Evolutionary conservation across 2,888 invertebrate genomes (phyloP).

Genomic region (Petrolisthes cinctipes): DNA sequence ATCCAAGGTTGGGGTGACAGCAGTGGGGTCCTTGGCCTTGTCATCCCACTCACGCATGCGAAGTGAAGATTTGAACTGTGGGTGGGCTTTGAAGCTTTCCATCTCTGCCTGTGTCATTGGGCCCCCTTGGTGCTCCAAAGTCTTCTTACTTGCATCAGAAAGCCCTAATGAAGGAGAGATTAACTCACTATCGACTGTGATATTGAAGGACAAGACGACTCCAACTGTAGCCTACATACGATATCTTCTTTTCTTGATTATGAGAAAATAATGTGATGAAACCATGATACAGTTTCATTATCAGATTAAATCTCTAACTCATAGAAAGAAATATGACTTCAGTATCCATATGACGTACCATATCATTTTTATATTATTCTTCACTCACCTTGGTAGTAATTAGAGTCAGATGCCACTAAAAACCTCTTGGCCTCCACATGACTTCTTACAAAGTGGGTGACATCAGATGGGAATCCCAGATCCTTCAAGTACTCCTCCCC

Average conservation of each 20-base stretch:
- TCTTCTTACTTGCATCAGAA: constrained; percentile 37
- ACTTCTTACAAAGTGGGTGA: constrained; percentile 33
- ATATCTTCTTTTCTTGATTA: no score
- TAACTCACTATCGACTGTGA: background rate
- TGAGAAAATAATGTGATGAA: no score
- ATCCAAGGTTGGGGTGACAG: constrained; percentile 25
- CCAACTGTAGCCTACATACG: no score
- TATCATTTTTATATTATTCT: no score
- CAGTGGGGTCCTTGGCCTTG: constrained; percentile 48
- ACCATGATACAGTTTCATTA: background rate
- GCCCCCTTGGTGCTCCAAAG: constrained; percentile 48
- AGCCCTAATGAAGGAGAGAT: constrained; percentile 23
- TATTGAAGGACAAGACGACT: background rate
- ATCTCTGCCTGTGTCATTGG: constrained; percentile 40
- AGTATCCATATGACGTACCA: background rate
- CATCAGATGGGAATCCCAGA: constrained; percentile 41
- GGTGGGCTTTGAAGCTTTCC: constrained; percentile 22
- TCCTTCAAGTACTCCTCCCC: constrained; percentile 42
- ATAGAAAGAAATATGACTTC: background rate
- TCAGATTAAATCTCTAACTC: background rate
- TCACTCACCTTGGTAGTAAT: constrained; percentile 37
- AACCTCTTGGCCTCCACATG: constrained; percentile 55
- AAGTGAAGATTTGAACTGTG: constrained; percentile 35
- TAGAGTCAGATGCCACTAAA: constrained; percentile 35
- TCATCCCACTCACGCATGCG: constrained; percentile 53